These are phyloP conservation scores for Ischnus inquisitorius DNA, from an alignment of 2,888 invertebrate species.

Conservation along the genomic window DNA sequence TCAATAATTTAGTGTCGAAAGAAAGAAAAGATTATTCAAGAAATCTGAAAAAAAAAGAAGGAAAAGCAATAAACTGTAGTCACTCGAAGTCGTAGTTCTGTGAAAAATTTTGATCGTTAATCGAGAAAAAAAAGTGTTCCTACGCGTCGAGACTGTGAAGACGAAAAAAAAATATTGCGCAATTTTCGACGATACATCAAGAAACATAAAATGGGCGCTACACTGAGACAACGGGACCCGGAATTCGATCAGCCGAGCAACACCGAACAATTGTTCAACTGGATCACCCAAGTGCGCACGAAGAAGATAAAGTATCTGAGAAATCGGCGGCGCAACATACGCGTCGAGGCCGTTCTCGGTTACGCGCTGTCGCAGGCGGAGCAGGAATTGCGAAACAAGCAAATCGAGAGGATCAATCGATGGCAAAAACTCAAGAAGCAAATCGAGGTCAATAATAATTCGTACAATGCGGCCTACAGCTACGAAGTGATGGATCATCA, in stretches of 20 bases:
- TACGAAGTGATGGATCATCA: constrained; percentile 59
- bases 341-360: constrained; percentile 89
- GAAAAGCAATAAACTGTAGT: constrained; percentile 29
- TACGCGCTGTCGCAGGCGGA: constrained; percentile 88
- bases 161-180: constrained; percentile 33
- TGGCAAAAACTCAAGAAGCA: constrained; percentile 86
- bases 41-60: constrained; percentile 58
- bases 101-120: constrained; percentile 7
- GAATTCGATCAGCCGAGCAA: constrained; percentile 75
- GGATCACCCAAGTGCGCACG: constrained; percentile 89
- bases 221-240: constrained; percentile 71
- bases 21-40: constrained; percentile 40
- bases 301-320: constrained; percentile 88
- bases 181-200: constrained; percentile 8
- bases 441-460: constrained; percentile 65
- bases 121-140: constrained; percentile 18
- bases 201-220: constrained; percentile 71
- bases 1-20: constrained; percentile 70
- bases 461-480: constrained; percentile 18
- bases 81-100: constrained; percentile 11
- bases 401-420: constrained; percentile 88
- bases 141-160: constrained; percentile 19
- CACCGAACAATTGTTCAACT: constrained; percentile 83
- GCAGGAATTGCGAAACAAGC: constrained; percentile 88
- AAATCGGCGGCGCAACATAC: constrained; percentile 88